Conservation (phyloP, 1,140 invertebrate genomes). For the Scylla paramamosain region DNA sequence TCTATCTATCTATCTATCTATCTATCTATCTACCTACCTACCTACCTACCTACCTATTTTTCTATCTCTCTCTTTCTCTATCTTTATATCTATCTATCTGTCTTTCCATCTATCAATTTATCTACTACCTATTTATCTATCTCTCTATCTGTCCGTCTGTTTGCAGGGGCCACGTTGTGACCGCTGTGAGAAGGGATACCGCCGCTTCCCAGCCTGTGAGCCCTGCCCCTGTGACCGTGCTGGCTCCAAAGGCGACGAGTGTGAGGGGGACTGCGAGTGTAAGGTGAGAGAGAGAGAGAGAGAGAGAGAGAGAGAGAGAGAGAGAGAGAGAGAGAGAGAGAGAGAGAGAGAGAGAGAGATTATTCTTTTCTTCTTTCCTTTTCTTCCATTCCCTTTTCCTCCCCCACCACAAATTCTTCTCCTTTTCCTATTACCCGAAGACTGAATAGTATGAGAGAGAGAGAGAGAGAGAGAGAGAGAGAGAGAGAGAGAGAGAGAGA, state of each 20-base stretch:
- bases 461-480: slow-evolving; percentile 74
- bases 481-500: slow-evolving; percentile 16
- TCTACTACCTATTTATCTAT: not conserved
- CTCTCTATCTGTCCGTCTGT: not conserved
- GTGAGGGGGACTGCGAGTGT: slow-evolving; percentile 91
- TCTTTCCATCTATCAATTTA: not conserved
- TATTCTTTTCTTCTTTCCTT: no score
- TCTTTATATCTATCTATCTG: not conserved
- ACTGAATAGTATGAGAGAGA: no score
- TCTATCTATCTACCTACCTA: not conserved
- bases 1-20: not conserved
- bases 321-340: no score
- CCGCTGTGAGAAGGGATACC: slow-evolving; percentile 89
- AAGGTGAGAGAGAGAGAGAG: slow-evolving; percentile 84
- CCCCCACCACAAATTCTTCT: no score
- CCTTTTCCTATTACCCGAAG: no score
- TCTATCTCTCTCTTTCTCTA: not conserved
- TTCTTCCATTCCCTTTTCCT: no score
- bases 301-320: slow-evolving; percentile 2
- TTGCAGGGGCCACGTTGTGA: slow-evolving; percentile 88
- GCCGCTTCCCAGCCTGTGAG: slow-evolving; percentile 90
- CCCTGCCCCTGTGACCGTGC: slow-evolving; percentile 88
- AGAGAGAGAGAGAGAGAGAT: no score
- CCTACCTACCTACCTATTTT: not conserved
- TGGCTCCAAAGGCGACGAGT: slow-evolving; percentile 87